phyloP scores from a whole-genome alignment of 2,888 invertebrate genomes.

The Esperia sulphurella region DNA sequence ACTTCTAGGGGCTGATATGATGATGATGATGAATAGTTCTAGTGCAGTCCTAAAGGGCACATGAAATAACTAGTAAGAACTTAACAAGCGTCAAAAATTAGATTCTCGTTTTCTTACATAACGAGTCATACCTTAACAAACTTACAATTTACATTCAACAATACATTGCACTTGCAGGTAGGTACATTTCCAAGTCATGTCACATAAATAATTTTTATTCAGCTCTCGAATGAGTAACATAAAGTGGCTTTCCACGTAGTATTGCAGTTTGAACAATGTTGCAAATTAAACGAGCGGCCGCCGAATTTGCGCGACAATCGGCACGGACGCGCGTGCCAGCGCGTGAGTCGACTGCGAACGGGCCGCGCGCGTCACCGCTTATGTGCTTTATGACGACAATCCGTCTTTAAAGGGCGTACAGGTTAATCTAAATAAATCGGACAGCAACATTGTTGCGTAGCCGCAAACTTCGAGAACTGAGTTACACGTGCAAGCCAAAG shows the following conservation, averaged over 20 bases:
- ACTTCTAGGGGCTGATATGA: too few relatives aligned
- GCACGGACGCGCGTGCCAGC: slow-evolving; percentile 31
- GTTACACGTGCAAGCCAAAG: too few relatives aligned
- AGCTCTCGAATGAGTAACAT: slow-evolving; percentile 30
- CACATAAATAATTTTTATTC: slow-evolving; percentile 29
- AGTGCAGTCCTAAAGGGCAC: too few relatives aligned
- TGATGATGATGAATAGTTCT: too few relatives aligned
- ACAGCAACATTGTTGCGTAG: slow-evolving; percentile 19
- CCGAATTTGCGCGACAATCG: slow-evolving; percentile 52
- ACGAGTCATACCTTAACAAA: too few relatives aligned
- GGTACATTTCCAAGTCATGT: not conserved
- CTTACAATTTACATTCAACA: not conserved
- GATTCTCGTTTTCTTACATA: too few relatives aligned
- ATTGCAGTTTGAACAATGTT: slow-evolving; percentile 57
- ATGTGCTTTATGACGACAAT: slow-evolving; percentile 35
- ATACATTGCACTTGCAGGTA: not conserved
- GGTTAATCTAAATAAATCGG: slow-evolving; percentile 41
- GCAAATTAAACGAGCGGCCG: slow-evolving; percentile 45
- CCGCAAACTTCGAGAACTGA: not conserved
- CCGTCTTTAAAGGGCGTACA: slow-evolving; percentile 36
- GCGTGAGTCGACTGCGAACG: slow-evolving; percentile 49
- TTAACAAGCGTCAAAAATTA: too few relatives aligned
- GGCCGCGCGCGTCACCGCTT: slow-evolving; percentile 14
- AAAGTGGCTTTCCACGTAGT: slow-evolving; percentile 40
- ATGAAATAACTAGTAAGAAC: too few relatives aligned